Evolutionary conservation across 2,113 vertebrate genomes (phyloP).

Genomic region (Prietella phreatophila): DNA sequence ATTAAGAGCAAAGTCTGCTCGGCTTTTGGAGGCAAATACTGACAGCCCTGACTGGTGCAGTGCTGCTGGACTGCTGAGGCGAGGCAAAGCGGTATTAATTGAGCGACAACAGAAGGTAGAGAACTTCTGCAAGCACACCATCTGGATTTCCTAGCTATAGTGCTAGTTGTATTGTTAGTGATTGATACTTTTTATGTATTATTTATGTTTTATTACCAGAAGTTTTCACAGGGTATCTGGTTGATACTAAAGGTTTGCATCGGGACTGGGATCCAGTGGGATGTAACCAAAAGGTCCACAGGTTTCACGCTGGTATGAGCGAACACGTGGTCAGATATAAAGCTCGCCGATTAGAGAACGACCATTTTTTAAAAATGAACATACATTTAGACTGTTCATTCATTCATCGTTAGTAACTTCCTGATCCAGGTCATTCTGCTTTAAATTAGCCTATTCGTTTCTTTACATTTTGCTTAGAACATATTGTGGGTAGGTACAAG

Average conservation of each 20-base stretch:
- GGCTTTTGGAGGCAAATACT: conserved; percentile 34
- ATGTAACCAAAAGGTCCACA: background rate
- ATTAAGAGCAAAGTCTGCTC: conserved; percentile 47
- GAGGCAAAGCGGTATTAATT: conserved; percentile 39
- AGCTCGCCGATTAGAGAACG: background rate
- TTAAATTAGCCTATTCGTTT: background rate
- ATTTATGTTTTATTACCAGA: background rate
- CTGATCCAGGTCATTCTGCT: background rate
- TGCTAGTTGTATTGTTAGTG: background rate
- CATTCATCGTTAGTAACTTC: background rate
- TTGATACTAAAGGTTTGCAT: background rate
- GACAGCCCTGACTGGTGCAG: conserved; percentile 40
- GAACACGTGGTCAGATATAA: background rate
- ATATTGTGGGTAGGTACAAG: background rate
- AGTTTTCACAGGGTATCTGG: background rate
- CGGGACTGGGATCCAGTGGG: background rate
- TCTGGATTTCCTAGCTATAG: conserved; percentile 22
- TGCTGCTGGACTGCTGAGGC: conserved; percentile 35
- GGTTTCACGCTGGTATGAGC: background rate
- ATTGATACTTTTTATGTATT: conserved; percentile 2
- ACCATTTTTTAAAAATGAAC: background rate
- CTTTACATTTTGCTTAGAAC: background rate
- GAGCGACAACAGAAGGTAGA: conserved; percentile 45
- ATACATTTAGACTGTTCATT: background rate
- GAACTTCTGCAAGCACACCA: conserved; percentile 15